Evolutionary conservation across 2,888 invertebrate genomes (phyloP), one percentile per base, ranked within the genome.

Genomic region (Leptinotarsa juncta): DNA sequence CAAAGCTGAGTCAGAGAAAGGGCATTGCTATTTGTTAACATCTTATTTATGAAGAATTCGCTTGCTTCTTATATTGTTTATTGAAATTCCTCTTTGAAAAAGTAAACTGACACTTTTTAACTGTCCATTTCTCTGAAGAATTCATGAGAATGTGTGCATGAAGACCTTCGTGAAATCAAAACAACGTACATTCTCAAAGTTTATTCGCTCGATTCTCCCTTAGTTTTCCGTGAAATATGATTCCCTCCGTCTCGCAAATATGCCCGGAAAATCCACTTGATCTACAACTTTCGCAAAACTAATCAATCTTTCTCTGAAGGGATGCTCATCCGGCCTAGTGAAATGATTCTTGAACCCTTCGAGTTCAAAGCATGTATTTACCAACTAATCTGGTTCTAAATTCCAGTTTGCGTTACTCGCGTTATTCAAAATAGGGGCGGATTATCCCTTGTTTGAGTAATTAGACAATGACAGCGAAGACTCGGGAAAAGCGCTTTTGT

Each of bases 261-360:
- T 32, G 26, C 32, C 16, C 7, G 15, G 10, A n/a, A 32, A 42
- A 62, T 62, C 62, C 62, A 15, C 3, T 12, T 62, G 62, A 62
- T n/a, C 20, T 23, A 57, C 15, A 53, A 18, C 53, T 60, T 4
- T 15, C 20, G 23, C 60, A 62, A 42, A 42, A 32, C 16, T 42
- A 62, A 62, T 62, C 42, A 62, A 42, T 62, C 62, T 62, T 62
- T 10, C 62, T 62, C 32, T 62, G 15, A 15, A n/a, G n/a, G 62
- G 62, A 42, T 62, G 62, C 42, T 62, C 10, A 62, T 42, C 62
- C 14, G 42, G 62, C 62, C 42, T 62, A 62, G 32, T 2, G 15
- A 23, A 62, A 62, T 62, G 32, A 62, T 62, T 62, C n/a, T 62
- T 62, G 32, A 62, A 62, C n/a, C 42, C 62, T 62, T n/a, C 16